A percentile compares a stretch with the other conserved stretches of the same genome.
These are phyloP conservation scores for Heliangelus exortis DNA, from an alignment of 2,797 vertebrate genomes.

Conservation along the genomic window DNA sequence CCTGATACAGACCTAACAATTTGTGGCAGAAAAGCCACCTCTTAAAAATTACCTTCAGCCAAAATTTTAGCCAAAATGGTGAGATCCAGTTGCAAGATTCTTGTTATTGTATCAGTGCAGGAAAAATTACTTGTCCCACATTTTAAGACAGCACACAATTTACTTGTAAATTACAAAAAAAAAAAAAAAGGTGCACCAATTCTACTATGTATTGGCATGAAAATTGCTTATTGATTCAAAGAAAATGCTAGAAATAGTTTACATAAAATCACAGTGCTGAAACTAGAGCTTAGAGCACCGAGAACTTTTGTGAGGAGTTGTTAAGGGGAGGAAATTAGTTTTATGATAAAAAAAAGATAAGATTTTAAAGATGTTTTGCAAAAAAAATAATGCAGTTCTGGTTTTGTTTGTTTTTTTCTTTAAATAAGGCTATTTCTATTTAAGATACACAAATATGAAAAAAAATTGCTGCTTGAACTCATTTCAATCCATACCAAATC, in stretches of 20 bases:
- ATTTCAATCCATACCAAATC: neutral
- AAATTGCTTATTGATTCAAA: conserved; percentile 51
- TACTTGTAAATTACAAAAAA: conserved; percentile 19
- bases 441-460: conserved; percentile 1
- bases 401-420: neutral
- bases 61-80: neutral
- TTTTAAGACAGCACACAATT: conserved; percentile 13
- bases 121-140: neutral
- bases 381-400: neutral
- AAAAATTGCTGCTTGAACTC: neutral
- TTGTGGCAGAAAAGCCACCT: neutral
- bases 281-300: conserved; percentile 26
- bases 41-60: neutral
- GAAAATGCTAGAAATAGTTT: conserved; percentile 51
- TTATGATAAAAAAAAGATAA: conserved; percentile 7
- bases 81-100: neutral
- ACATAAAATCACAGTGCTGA: conserved; percentile 8
- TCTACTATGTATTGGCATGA: conserved; percentile 9
- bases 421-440: conserved; percentile 24
- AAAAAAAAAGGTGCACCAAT: neutral
- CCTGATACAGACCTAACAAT: neutral
- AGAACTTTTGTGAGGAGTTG: conserved; percentile 17
- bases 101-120: neutral
- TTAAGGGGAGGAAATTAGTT: conserved; percentile 48
- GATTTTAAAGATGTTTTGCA: neutral